Percentiles rank a stretch among this genome's conserved stretches.
Conservation (phyloP, 1,140 invertebrate species). For the Harlomillsia oculata region DNA sequence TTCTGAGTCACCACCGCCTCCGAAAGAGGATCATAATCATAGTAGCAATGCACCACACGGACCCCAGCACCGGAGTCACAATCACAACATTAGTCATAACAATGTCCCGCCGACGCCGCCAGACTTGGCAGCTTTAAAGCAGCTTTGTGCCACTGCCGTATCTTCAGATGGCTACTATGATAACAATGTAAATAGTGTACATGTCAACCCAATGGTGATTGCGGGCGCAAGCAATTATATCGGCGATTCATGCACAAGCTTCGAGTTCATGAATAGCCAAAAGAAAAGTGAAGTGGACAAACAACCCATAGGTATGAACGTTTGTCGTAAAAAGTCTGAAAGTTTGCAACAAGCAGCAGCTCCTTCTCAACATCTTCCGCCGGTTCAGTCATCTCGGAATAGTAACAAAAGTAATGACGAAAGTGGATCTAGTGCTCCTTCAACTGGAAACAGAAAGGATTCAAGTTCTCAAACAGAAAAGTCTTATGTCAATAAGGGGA, state of each 20-base stretch:
- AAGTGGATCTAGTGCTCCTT: slow-evolving; percentile 34
- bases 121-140: slow-evolving; percentile 22
- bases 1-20: slow-evolving; percentile 52
- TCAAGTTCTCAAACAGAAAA: slow-evolving; percentile 52
- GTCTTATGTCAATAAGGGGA: slow-evolving; percentile 41
- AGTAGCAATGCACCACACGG: background rate
- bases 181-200: slow-evolving; percentile 15
- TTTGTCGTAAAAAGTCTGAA: background rate
- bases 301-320: background rate
- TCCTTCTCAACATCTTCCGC: background rate
- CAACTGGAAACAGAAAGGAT: slow-evolving; percentile 49
- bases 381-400: background rate
- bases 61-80: background rate
- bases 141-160: slow-evolving; percentile 15
- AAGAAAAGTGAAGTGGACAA: slow-evolving; percentile 9
- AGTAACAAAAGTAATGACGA: slow-evolving; percentile 10
- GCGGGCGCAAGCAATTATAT: slow-evolving; percentile 38
- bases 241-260: slow-evolving; percentile 54
- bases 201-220: background rate
- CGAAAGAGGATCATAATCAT: slow-evolving; percentile 40
- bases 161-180: slow-evolving; percentile 25
- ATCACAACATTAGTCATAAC: slow-evolving; percentile 5
- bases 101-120: slow-evolving; percentile 22
- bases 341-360: background rate
- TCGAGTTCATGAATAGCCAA: slow-evolving; percentile 44